These are phyloP conservation scores for Gasterosteus nipponicus DNA, from an alignment of 2,113 vertebrate genomes.

Conservation along the genomic window DNA sequence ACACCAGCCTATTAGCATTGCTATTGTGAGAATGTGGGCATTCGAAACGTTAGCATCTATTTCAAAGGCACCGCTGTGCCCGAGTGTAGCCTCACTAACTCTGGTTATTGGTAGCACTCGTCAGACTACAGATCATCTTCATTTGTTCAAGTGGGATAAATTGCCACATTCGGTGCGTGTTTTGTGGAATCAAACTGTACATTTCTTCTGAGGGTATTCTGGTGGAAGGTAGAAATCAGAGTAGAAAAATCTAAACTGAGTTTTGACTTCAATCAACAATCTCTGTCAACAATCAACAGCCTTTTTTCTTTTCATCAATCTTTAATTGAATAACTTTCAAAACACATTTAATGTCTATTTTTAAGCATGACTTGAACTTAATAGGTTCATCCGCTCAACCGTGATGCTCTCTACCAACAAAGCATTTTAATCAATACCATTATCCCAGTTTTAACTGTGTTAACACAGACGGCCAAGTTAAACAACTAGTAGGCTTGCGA, in stretches of 20 bases:
- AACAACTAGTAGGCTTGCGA: slow-evolving; percentile 45
- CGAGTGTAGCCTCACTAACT: neutral
- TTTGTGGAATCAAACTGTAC: neutral
- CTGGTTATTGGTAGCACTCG: neutral
- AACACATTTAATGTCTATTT: neutral
- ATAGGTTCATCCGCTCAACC: neutral
- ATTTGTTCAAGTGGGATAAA: neutral
- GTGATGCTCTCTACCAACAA: neutral
- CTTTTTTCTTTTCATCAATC: slow-evolving; percentile 7
- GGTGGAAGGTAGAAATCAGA: neutral
- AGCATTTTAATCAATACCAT: slow-evolving; percentile 33
- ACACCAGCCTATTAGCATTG: neutral
- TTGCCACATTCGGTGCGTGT: neutral
- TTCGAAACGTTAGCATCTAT: neutral
- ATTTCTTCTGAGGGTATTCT: neutral
- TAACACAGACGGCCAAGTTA: slow-evolving; percentile 42
- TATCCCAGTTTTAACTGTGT: slow-evolving; percentile 41
- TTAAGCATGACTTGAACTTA: neutral
- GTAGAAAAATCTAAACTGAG: no score
- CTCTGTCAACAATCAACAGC: neutral
- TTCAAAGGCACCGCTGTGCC: neutral
- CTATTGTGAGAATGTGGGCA: neutral
- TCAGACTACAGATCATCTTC: neutral
- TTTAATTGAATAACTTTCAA: neutral
- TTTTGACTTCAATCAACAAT: neutral